A percentile compares a stretch with the other conserved stretches of the same genome.
phyloP scores from a whole-genome alignment of 2,888 invertebrate genomes.

The Camptogramma bilineatum region DNA sequence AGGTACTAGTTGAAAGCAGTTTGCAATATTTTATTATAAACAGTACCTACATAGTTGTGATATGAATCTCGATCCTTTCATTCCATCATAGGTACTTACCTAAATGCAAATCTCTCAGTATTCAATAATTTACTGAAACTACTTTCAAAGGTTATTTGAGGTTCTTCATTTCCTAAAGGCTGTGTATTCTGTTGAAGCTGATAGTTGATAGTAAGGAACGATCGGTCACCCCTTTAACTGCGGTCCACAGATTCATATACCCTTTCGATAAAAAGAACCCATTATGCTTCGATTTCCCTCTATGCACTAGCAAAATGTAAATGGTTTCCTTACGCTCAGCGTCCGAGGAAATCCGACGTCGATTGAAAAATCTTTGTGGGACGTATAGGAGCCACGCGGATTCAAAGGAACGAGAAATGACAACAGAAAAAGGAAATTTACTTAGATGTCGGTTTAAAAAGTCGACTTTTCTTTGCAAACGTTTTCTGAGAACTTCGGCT shows the following conservation, averaged over 20 bases:
- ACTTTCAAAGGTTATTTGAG: background rate
- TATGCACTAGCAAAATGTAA: conserved; percentile 56
- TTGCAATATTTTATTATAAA: too few relatives aligned
- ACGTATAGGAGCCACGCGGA: conserved; percentile 50
- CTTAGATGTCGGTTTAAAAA: conserved; percentile 27
- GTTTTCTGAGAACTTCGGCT: conserved; percentile 9
- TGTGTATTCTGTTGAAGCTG: background rate
- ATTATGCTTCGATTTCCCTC: conserved; percentile 55
- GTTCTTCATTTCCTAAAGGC: background rate
- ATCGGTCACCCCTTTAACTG: conserved; percentile 10
- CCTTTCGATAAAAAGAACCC: conserved; percentile 41
- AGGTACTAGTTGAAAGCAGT: too few relatives aligned
- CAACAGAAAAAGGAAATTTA: conserved; percentile 31
- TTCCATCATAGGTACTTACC: too few relatives aligned
- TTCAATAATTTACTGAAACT: too few relatives aligned
- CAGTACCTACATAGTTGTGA: too few relatives aligned
- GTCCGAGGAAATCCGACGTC: conserved; percentile 71
- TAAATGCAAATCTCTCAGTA: too few relatives aligned
- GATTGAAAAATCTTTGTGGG: conserved; percentile 75
- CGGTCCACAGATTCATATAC: conserved; percentile 22
- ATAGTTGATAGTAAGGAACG: background rate
- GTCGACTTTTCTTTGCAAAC: conserved; percentile 18
- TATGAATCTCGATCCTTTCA: too few relatives aligned
- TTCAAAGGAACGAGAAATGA: conserved; percentile 38
- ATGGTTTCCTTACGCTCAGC: conserved; percentile 63